Conservation (phyloP, 2,113 vertebrate species). For the Addax nasomaculatus region DNA sequence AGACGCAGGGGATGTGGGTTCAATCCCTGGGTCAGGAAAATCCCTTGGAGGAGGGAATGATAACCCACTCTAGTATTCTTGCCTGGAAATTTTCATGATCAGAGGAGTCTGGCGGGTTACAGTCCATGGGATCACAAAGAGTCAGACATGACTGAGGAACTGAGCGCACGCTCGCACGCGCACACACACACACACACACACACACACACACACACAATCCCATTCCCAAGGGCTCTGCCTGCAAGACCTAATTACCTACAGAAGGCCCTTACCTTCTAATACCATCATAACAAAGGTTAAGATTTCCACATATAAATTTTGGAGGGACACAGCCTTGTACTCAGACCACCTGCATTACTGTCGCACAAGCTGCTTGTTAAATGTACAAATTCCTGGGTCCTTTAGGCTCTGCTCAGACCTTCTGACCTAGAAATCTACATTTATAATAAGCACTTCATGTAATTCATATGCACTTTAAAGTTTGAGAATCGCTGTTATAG, state of each 20-base stretch:
- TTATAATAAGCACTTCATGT: not conserved
- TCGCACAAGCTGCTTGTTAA: not conserved
- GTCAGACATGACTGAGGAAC: not conserved
- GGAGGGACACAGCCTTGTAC: not conserved
- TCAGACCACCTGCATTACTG: not conserved
- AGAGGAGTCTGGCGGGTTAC: not conserved
- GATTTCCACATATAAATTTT: not conserved
- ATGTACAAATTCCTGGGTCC: not conserved
- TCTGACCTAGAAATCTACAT: not conserved
- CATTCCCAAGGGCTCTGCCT: not conserved
- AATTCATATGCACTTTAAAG: not conserved
- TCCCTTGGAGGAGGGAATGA: not conserved
- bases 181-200: not conserved
- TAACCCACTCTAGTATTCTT: not conserved
- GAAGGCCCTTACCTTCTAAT: not conserved
- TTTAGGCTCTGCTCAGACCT: not conserved
- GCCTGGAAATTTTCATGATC: not conserved
- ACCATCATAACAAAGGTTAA: not conserved
- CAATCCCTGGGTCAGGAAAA: not conserved
- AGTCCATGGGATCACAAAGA: not conserved
- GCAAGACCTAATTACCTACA: not conserved
- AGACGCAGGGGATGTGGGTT: not conserved
- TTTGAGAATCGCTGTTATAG: not conserved
- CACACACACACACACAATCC: not conserved
- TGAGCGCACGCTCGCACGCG: fast-evolving